Evolutionary conservation across 2,113 vertebrate genomes (phyloP).

Genomic region (Colossoma macropomum): DNA sequence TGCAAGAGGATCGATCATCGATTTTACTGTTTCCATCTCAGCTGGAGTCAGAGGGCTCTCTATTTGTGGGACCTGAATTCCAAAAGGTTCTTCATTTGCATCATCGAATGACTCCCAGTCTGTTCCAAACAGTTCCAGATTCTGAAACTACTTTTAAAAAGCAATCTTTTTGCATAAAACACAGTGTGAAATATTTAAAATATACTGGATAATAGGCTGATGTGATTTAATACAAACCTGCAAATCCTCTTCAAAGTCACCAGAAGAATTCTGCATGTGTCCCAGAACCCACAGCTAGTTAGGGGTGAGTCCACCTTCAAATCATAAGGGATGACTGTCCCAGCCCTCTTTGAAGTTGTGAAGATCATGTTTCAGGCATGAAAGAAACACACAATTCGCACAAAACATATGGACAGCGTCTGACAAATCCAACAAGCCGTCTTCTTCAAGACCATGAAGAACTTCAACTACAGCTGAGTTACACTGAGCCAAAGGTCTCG

Average conservation of each 20-base stretch:
- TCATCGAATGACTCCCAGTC: not conserved
- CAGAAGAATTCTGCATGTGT: constrained; percentile 23
- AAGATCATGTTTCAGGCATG: not conserved
- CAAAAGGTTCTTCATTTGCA: not conserved
- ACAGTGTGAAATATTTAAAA: constrained; percentile 2
- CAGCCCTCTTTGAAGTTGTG: constrained; percentile 26
- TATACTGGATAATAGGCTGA: not conserved
- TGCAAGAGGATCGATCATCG: too few relatives aligned
- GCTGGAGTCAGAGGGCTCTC: too few relatives aligned
- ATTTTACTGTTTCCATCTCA: too few relatives aligned
- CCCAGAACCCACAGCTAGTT: constrained; percentile 23
- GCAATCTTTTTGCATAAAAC: too few relatives aligned
- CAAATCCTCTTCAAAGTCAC: not conserved
- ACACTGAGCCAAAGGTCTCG: not conserved
- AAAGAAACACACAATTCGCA: constrained; percentile 24
- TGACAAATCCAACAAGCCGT: constrained; percentile 21
- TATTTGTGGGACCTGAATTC: constrained; percentile 12
- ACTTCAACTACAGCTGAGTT: constrained; percentile 10
- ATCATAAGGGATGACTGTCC: constrained; percentile 28
- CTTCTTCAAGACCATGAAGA: constrained; percentile 22
- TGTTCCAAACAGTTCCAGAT: constrained; percentile 18
- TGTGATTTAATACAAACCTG: too few relatives aligned
- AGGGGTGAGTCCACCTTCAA: constrained; percentile 21
- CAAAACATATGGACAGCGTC: constrained; percentile 8
- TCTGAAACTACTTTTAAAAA: not conserved